Conservation (phyloP, 2,888 invertebrate species). For the Sphinx pinastri region DNA sequence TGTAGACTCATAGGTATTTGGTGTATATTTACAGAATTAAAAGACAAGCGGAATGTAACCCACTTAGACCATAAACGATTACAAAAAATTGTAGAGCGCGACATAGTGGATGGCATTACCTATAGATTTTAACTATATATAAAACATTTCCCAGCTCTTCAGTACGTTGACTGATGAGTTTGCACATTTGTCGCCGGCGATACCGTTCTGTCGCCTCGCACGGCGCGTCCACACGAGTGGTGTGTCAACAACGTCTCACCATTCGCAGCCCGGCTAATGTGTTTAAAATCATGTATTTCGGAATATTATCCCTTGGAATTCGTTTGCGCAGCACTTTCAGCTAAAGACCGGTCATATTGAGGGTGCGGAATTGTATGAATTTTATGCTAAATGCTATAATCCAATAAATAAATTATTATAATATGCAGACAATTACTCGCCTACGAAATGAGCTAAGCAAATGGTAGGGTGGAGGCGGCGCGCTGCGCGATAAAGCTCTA, state of each 20-base stretch:
- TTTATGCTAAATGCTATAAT: neutral
- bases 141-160: neutral
- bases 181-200: conserved; percentile 24
- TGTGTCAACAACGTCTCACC: conserved; percentile 50
- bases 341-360: conserved; percentile 11
- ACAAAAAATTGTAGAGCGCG: too few relatives aligned
- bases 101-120: too few relatives aligned
- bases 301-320: neutral
- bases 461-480: too few relatives aligned
- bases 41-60: too few relatives aligned
- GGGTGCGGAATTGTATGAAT: neutral
- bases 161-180: conserved; percentile 6
- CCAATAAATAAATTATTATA: neutral
- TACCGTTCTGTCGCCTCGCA: conserved; percentile 22
- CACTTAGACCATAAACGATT: too few relatives aligned
- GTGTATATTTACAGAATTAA: too few relatives aligned
- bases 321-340: conserved; percentile 20
- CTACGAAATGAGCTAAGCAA: too few relatives aligned
- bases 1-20: too few relatives aligned
- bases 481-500: too few relatives aligned
- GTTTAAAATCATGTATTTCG: conserved; percentile 33
- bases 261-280: conserved; percentile 33
- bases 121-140: neutral
- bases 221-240: conserved; percentile 43
- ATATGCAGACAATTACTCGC: too few relatives aligned